These are phyloP conservation scores for Ceuthmochares aereus DNA, from an alignment of 2,113 vertebrate genomes.

Conservation along the genomic window DNA sequence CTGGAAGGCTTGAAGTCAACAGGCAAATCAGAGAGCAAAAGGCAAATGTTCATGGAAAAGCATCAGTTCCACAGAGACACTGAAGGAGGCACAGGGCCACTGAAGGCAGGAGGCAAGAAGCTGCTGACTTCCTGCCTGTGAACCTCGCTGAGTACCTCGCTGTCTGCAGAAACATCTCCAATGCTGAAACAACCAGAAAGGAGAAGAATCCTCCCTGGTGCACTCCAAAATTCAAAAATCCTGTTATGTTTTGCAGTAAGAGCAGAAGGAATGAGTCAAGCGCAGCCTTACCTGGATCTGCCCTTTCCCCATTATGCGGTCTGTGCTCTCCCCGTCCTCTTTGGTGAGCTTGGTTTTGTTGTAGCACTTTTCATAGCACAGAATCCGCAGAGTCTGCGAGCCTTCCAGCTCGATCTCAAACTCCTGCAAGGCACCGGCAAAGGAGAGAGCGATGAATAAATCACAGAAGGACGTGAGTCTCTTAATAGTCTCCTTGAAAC, in stretches of 20 bases:
- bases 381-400: slow-evolving; percentile 89
- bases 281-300: slow-evolving; percentile 86
- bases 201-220: neutral
- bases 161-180: neutral
- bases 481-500: neutral
- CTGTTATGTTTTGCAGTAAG: neutral
- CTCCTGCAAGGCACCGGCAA: slow-evolving; percentile 79
- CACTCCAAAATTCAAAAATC: neutral
- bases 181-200: neutral
- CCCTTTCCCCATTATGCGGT: slow-evolving; percentile 90
- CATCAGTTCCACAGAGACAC: neutral
- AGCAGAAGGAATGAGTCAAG: neutral
- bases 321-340: slow-evolving; percentile 87
- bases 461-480: neutral
- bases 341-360: slow-evolving; percentile 85
- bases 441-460: neutral
- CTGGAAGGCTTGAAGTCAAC: neutral
- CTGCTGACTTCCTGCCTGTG: neutral
- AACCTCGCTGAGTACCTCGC: neutral
- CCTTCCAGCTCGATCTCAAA: slow-evolving; percentile 97
- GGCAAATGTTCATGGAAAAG: neutral
- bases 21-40: neutral
- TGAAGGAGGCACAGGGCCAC: neutral
- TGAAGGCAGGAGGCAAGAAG: neutral
- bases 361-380: slow-evolving; percentile 95